A percentile compares a stretch with the other conserved stretches of the same genome.
These are phyloP conservation scores for Tachycineta bicolor DNA, from an alignment of 2,113 vertebrate genomes.

Conservation along the genomic window DNA sequence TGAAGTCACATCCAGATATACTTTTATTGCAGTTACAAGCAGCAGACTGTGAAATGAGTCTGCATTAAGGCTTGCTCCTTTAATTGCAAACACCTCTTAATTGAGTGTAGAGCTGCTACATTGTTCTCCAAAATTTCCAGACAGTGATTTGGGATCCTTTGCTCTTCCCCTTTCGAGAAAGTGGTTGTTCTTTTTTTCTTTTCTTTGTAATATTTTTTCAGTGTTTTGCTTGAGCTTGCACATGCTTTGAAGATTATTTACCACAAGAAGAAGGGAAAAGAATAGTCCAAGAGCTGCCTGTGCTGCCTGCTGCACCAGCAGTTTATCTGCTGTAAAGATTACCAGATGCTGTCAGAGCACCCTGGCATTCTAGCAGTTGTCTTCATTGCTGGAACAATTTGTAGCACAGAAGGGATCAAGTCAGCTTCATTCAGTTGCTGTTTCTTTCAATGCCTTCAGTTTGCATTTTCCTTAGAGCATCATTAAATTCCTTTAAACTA, in stretches of 20 bases:
- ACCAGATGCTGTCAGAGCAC: not conserved
- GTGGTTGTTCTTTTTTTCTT: not conserved
- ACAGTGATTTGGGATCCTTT: not conserved
- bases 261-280: not conserved
- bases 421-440: not conserved
- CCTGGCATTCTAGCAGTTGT: not conserved
- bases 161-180: not conserved
- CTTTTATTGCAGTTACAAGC: not conserved
- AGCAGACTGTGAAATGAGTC: conserved; percentile 1
- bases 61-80: not conserved
- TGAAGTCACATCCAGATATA: not conserved
- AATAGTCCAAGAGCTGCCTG: not conserved
- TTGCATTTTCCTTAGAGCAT: not conserved
- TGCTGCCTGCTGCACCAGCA: not conserved
- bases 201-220: not conserved
- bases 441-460: not conserved
- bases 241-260: not conserved
- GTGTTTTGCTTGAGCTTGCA: not conserved
- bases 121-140: not conserved
- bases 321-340: conserved; percentile 11
- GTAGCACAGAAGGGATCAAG: conserved; percentile 7
- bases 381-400: conserved; percentile 12
- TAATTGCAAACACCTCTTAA: not conserved
- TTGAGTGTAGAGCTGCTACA: not conserved
- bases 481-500: not conserved